These are phyloP conservation scores for Notolabrus celidotus DNA, from an alignment of 2,797 vertebrate species.

Conservation along the genomic window DNA sequence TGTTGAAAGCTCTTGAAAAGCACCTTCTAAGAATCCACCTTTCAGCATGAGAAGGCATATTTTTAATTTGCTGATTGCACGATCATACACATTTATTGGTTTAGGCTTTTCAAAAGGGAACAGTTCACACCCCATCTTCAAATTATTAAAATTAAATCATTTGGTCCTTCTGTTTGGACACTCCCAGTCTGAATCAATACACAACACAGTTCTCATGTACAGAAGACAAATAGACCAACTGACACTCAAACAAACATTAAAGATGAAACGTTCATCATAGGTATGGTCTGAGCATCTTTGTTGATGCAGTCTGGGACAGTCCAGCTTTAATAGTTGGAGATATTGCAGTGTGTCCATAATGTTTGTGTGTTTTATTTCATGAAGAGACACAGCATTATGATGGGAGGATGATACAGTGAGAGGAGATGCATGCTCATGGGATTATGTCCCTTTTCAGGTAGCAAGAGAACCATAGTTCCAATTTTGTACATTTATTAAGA, in stretches of 20 bases:
- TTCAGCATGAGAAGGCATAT: conserved; percentile 4
- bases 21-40: background rate
- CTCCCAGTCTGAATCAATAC: conserved; percentile 26
- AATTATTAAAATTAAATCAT: background rate
- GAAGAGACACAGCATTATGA: background rate
- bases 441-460: background rate
- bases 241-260: conserved; percentile 15
- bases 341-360: background rate
- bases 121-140: conserved; percentile 28
- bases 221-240: conserved; percentile 23
- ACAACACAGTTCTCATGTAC: background rate
- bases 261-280: background rate
- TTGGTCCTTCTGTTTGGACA: conserved; percentile 35
- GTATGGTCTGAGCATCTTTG: background rate
- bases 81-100: background rate
- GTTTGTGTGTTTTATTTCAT: background rate
- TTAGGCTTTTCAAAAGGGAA: background rate
- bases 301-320: background rate
- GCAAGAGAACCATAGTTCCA: too few species aligned
- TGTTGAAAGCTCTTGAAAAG: background rate
- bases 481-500: background rate
- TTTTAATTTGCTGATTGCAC: conserved; percentile 5
- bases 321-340: conserved; percentile 1
- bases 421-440: background rate
- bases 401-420: conserved; percentile 16